phyloP scores from a whole-genome alignment of 35 echinoderm and acorn worm genomes.

The Apostichopus californicus region DNA sequence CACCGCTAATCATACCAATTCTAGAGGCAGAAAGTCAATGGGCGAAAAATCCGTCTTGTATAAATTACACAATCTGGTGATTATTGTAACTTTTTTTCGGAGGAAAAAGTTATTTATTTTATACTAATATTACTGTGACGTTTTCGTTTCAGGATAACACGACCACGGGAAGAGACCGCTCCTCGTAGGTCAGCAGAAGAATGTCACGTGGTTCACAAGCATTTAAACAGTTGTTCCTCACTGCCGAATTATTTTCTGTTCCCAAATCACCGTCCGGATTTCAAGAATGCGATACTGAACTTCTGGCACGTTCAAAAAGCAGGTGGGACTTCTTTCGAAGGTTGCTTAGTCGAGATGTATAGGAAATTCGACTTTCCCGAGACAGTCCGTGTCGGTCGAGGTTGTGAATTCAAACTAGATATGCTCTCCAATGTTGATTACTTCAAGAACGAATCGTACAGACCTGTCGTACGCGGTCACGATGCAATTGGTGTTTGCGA shows the following conservation, averaged over 20 bases:
- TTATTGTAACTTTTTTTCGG: too few relatives aligned
- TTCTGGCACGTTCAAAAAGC: constrained; percentile 21
- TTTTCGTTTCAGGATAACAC: too few relatives aligned
- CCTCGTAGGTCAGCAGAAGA: too few relatives aligned
- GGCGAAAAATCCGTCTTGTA: too few relatives aligned
- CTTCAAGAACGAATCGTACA: not conserved
- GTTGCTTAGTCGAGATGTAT: not conserved
- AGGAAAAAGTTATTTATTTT: too few relatives aligned
- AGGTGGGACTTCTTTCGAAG: not conserved
- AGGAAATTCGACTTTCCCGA: not conserved
- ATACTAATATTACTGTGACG: too few relatives aligned
- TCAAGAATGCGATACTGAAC: not conserved
- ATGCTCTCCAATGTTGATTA: not conserved
- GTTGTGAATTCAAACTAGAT: not conserved
- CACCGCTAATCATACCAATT: too few relatives aligned
- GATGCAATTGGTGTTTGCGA: constrained; percentile 7
- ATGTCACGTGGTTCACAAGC: not conserved
- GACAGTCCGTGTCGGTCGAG: not conserved
- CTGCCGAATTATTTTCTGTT: constrained; percentile 20
- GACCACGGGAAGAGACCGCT: too few relatives aligned
- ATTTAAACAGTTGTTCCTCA: not conserved
- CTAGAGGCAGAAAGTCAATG: too few relatives aligned
- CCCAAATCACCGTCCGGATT: not conserved
- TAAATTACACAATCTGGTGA: too few relatives aligned
- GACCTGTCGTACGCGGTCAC: not conserved